Percentiles rank a stretch among this genome's conserved stretches.
Evolutionary conservation across 2,797 vertebrate species (phyloP).

Genomic region (Kryptolebias ocellatus): DNA sequence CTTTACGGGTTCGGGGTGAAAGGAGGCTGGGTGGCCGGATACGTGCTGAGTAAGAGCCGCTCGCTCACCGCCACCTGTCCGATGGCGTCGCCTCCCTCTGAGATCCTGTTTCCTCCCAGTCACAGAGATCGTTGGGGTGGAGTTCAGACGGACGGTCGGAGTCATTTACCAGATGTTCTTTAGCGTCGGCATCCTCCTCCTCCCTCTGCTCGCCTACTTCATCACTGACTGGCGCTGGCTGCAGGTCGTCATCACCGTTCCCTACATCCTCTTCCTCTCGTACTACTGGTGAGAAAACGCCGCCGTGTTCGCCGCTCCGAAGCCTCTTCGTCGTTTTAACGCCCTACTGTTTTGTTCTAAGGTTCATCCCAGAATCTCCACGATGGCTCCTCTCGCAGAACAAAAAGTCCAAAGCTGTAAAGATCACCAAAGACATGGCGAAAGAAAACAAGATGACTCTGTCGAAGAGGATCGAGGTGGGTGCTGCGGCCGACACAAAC

Average conservation of each 20-base stretch:
- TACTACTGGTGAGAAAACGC: conserved; percentile 90
- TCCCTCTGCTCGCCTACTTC: conserved; percentile 92
- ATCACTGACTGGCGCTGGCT: conserved; percentile 91
- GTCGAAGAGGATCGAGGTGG: conserved; percentile 82
- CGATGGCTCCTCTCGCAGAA: conserved; percentile 94
- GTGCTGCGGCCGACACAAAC: background rate
- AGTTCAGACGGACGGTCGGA: conserved; percentile 90
- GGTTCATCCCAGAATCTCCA: conserved; percentile 95
- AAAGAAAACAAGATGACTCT: conserved; percentile 87
- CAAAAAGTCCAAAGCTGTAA: conserved; percentile 83
- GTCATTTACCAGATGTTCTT: conserved; percentile 94
- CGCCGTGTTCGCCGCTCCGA: too few species aligned
- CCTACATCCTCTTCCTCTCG: conserved; percentile 90
- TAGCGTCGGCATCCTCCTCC: conserved; percentile 90
- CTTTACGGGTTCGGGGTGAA: conserved; percentile 92
- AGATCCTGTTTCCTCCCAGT: conserved; percentile 74
- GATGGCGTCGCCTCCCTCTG: background rate
- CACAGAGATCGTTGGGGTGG: conserved; percentile 93
- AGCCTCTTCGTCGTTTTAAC: background rate
- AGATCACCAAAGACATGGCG: conserved; percentile 87
- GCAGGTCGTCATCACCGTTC: conserved; percentile 88
- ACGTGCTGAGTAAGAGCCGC: conserved; percentile 88
- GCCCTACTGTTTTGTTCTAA: conserved; percentile 48
- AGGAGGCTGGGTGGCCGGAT: conserved; percentile 92
- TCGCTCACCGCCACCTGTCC: background rate